Percentiles rank a stretch among this genome's conserved stretches.
Evolutionary conservation across 2,888 invertebrate species (phyloP).

Genomic region (Thecocarcelia acutangulata): DNA sequence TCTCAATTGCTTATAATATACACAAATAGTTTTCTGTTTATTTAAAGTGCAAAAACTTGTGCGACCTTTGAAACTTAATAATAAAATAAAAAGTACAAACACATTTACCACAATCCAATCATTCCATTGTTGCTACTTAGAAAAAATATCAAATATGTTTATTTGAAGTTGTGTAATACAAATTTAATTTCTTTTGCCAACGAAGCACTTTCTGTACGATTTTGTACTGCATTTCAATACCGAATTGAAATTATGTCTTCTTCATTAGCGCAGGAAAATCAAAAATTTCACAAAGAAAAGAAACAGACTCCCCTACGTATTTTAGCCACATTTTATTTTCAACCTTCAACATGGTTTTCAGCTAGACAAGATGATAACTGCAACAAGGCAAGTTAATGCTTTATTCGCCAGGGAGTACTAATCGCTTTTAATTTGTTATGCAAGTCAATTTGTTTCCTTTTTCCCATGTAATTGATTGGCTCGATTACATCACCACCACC

Average conservation of each 20-base stretch:
- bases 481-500: conserved; percentile 59
- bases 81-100: neutral
- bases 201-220: neutral
- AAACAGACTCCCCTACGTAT: conserved; percentile 48
- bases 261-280: conserved; percentile 16
- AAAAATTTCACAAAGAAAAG: conserved; percentile 27
- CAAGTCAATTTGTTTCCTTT: neutral
- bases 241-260: conserved; percentile 23
- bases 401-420: conserved; percentile 19
- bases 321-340: conserved; percentile 65
- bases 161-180: conserved; percentile 56
- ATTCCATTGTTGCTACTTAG: neutral
- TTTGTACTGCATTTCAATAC: neutral
- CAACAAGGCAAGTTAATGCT: conserved; percentile 58
- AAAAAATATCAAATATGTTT: conserved; percentile 1
- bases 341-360: conserved; percentile 55
- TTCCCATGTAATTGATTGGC: conserved; percentile 22
- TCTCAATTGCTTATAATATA: conserved; percentile 12
- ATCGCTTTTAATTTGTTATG: conserved; percentile 5
- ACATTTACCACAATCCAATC: neutral
- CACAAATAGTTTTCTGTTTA: conserved; percentile 1
- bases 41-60: conserved; percentile 6
- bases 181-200: neutral
- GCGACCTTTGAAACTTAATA: conserved; percentile 27
- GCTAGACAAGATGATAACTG: conserved; percentile 15